Evolutionary conservation across 2,888 invertebrate species (phyloP).

Genomic region (Troides helena): DNA sequence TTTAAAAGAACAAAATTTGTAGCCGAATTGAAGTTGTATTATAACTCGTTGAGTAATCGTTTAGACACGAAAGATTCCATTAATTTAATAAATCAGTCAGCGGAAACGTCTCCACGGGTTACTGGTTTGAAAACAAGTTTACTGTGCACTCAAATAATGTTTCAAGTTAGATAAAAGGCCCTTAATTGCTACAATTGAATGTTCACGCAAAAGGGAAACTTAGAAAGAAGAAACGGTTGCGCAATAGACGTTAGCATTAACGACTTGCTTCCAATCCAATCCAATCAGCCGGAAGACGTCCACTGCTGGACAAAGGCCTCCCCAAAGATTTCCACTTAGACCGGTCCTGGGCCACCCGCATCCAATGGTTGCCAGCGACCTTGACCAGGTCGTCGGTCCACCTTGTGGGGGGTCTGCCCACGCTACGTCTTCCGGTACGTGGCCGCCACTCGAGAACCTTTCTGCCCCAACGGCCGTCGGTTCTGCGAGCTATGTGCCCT

Average conservation of each 20-base stretch:
- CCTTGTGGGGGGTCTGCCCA: too few species aligned
- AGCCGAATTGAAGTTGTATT: background rate
- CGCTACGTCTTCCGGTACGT: too few species aligned
- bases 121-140: conserved; percentile 17
- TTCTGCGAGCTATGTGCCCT: too few species aligned
- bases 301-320: too few species aligned
- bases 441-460: too few species aligned
- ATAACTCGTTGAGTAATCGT: conserved; percentile 1
- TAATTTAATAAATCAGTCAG: conserved; percentile 17
- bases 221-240: conserved; percentile 17
- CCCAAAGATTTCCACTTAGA: too few species aligned
- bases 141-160: conserved; percentile 16
- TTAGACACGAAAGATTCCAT: conserved; percentile 7
- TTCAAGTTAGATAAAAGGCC: conserved; percentile 26
- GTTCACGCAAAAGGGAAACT: conserved; percentile 17
- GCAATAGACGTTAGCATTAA: conserved; percentile 19
- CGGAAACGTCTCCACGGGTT: conserved; percentile 12
- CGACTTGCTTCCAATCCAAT: conserved; percentile 5
- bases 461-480: too few species aligned
- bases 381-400: too few species aligned
- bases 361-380: too few species aligned
- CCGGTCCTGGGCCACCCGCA: too few species aligned
- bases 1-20: background rate
- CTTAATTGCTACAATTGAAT: conserved; percentile 24
- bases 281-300: too few species aligned